These are phyloP conservation scores for Leptinotarsa juncta DNA, from an alignment of 2,888 invertebrate species.

Conservation along the genomic window DNA sequence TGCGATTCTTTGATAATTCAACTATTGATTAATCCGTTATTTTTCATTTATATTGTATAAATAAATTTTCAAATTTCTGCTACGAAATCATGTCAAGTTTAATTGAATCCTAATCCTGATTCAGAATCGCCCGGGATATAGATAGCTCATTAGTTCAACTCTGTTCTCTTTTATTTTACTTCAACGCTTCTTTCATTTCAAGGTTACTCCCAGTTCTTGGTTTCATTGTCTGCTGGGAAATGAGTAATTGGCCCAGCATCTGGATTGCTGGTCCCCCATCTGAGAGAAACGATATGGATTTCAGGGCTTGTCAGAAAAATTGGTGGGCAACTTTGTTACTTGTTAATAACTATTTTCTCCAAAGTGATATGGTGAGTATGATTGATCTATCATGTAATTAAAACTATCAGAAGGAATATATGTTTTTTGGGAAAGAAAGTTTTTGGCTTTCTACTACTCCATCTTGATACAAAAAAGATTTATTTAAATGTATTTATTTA, in stretches of 20 bases:
- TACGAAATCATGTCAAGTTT: too few relatives aligned
- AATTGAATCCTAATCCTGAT: too few relatives aligned
- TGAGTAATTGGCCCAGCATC: slow-evolving; percentile 2
- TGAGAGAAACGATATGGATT: slow-evolving; percentile 6
- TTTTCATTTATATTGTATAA: too few relatives aligned
- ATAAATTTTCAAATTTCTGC: too few relatives aligned
- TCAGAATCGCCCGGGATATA: too few relatives aligned
- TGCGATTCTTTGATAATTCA: too few relatives aligned
- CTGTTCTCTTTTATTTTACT: background rate
- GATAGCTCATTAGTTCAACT: too few relatives aligned
- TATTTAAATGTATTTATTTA: too few relatives aligned
- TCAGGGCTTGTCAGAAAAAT: slow-evolving; percentile 9
- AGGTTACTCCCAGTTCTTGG: slow-evolving; percentile 7
- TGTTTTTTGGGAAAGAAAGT: too few relatives aligned
- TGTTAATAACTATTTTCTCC: background rate
- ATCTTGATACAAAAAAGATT: too few relatives aligned
- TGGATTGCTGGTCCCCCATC: background rate
- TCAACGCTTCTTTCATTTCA: background rate
- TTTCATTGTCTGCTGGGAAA: background rate
- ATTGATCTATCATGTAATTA: background rate
- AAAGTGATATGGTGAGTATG: slow-evolving; percentile 3
- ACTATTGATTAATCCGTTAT: too few relatives aligned
- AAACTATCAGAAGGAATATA: background rate
- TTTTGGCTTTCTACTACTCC: too few relatives aligned
- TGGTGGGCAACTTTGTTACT: slow-evolving; percentile 15